phyloP scores from a whole-genome alignment of 2,888 invertebrate species.

The Timandra comae region DNA sequence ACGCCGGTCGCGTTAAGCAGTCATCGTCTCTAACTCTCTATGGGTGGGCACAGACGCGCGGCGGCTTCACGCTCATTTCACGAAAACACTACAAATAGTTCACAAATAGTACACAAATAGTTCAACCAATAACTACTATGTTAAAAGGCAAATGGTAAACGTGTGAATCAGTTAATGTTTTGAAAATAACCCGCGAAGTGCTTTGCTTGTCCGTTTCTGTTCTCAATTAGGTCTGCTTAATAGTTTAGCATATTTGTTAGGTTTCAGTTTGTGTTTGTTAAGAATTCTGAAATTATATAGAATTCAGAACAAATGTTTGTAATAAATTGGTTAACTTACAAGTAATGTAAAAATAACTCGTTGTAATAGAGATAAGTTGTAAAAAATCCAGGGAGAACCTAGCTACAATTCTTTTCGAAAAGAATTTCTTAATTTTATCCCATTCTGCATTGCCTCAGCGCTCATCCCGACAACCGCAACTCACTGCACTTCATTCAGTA shows the following conservation, averaged over 20 bases:
- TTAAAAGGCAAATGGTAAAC: slow-evolving; percentile 15
- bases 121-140: slow-evolving; percentile 26
- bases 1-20: slow-evolving; percentile 66
- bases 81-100: slow-evolving; percentile 58
- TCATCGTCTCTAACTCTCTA: slow-evolving; percentile 61
- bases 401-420: slow-evolving; percentile 8
- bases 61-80: slow-evolving; percentile 59
- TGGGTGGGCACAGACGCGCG: slow-evolving; percentile 66
- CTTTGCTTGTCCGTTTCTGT: too few relatives aligned
- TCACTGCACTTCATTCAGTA: slow-evolving; percentile 42
- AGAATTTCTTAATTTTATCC: slow-evolving; percentile 10
- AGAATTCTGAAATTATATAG: too few relatives aligned
- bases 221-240: too few relatives aligned
- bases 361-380: too few relatives aligned
- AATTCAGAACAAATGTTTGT: too few relatives aligned
- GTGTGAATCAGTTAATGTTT: slow-evolving; percentile 1
- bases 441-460: slow-evolving; percentile 20
- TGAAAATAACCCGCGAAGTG: background rate
- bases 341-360: too few relatives aligned
- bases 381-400: slow-evolving; percentile 1
- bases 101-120: slow-evolving; percentile 44
- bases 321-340: too few relatives aligned
- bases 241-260: too few relatives aligned
- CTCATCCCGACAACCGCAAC: slow-evolving; percentile 32
- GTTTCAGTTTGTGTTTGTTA: too few relatives aligned